Percentiles rank a stretch among this genome's conserved stretches.
Evolutionary conservation across 1,140 invertebrate species (phyloP).

Genomic region (Luehdorfia chinensis): DNA sequence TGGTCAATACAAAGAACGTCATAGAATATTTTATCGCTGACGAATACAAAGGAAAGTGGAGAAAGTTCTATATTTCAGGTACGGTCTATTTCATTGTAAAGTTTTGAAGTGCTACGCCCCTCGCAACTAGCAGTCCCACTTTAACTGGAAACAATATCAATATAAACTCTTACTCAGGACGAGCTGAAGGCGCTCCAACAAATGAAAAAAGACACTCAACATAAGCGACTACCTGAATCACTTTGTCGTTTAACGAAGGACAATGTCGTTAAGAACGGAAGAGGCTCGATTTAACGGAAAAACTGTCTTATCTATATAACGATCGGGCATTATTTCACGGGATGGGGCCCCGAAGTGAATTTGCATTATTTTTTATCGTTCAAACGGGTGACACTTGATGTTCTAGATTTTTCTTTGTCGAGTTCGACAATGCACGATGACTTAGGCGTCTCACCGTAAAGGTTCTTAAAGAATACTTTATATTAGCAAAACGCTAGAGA

Average conservation of each 20-base stretch:
- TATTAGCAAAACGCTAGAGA: conserved; percentile 21
- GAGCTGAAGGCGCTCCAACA: conserved; percentile 34
- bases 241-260: conserved; percentile 65
- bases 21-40: too few relatives aligned
- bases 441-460: conserved; percentile 17
- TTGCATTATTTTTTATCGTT: conserved; percentile 72
- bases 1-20: too few relatives aligned
- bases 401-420: conserved; percentile 31
- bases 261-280: conserved; percentile 58
- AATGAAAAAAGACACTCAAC: conserved; percentile 52
- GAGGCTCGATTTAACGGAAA: conserved; percentile 60
- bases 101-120: too few relatives aligned
- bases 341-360: conserved; percentile 60
- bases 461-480: conserved; percentile 24
- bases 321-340: conserved; percentile 55
- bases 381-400: conserved; percentile 41
- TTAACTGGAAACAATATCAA: conserved; percentile 38
- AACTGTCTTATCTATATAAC: conserved; percentile 66
- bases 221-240: conserved; percentile 65
- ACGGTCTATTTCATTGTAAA: too few relatives aligned
- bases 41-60: too few relatives aligned
- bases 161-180: conserved; percentile 41
- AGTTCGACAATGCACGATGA: conserved; percentile 28
- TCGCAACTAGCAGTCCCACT: background rate
- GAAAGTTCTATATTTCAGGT: too few relatives aligned